Base-by-base conservation (phyloP, 2,888 invertebrate species). In the Platerodrilus igneus region DNA sequence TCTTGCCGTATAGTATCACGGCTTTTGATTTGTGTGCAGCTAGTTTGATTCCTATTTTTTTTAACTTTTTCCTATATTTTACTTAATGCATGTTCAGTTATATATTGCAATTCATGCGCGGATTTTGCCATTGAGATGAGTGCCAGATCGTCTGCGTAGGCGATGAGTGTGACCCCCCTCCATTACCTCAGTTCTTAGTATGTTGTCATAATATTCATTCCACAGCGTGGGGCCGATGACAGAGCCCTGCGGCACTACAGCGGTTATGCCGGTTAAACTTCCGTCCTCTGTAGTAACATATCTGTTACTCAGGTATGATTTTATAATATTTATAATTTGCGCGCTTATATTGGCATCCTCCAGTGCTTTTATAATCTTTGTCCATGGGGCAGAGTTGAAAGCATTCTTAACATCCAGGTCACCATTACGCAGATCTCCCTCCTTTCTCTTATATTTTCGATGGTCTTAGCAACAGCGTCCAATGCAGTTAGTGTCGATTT, bases 361-460 rank as follows among this genome's bases (percentile, higher is more conserved):
- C 9, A 30, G 9, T 7, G 9, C 30, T 13, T 20, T 15, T 6
- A 20, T 13, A 4, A 30, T 18, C 2, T 11, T 22, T 15, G 35
- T 28, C 45, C 45, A 45, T 2, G 31, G 31, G 8, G 33, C 33
- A 9, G 32, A 26, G 16, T 33, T 33, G 9, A 38, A 42, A 7
- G 42, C 43, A 18, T 39, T 43, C 6, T 16, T 3, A 3, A 39
- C 37, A 17, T n/a, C n/a, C n/a, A n/a, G n/a, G n/a, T 41, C 41
- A n/a, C n/a, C n/a, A n/a, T n/a, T n/a, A n/a, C n/a, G n/a, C n/a
- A n/a, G n/a, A n/a, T n/a, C n/a, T n/a, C n/a, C n/a, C n/a, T n/a
- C n/a, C n/a, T n/a, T n/a, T n/a, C n/a, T n/a, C n/a, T n/a, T n/a
- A n/a, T n/a, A n/a, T n/a, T n/a, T n/a, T n/a, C n/a, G n/a, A n/a